Percentiles rank a stretch among this genome's conserved stretches.
phyloP scores from a whole-genome alignment of 2,888 invertebrate genomes.

The Sphecodes monilicornis region DNA sequence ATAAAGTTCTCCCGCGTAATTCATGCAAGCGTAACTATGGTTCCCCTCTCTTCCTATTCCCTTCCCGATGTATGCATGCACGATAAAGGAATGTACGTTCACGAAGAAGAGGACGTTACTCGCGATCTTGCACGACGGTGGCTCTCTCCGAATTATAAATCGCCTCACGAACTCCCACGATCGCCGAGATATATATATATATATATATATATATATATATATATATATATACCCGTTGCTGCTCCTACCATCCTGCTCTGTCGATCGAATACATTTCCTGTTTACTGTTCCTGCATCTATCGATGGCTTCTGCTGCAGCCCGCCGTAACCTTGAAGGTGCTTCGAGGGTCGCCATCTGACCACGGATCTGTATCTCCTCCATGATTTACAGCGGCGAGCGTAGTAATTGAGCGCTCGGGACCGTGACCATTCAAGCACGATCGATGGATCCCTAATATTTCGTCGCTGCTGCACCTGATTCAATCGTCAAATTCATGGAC shows the following conservation, averaged over 20 bases:
- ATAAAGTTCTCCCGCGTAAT: slow-evolving; percentile 18
- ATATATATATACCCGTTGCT: slow-evolving; percentile 57
- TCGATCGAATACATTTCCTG: slow-evolving; percentile 76
- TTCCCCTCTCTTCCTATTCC: background rate
- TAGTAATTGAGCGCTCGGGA: slow-evolving; percentile 72
- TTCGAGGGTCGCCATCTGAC: slow-evolving; percentile 69
- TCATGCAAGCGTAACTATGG: background rate
- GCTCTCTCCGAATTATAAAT: slow-evolving; percentile 76
- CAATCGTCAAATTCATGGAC: background rate
- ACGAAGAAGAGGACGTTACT: slow-evolving; percentile 67
- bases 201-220: slow-evolving; percentile 66
- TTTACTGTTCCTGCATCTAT: slow-evolving; percentile 73
- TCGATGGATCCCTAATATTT: slow-evolving; percentile 42
- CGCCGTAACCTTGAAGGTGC: slow-evolving; percentile 73
- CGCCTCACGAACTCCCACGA: slow-evolving; percentile 75
- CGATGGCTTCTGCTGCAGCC: slow-evolving; percentile 68
- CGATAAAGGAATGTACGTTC: slow-evolving; percentile 68
- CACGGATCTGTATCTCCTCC: slow-evolving; percentile 75
- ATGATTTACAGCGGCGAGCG: slow-evolving; percentile 71
- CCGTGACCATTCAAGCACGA: slow-evolving; percentile 34
- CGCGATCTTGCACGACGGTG: slow-evolving; percentile 68
- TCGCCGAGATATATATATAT: slow-evolving; percentile 68
- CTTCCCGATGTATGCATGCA: slow-evolving; percentile 55
- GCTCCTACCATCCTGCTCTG: slow-evolving; percentile 44
- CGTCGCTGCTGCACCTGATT: slow-evolving; percentile 23